These are phyloP conservation scores for Helicoverpa zea DNA, from an alignment of 1,140 invertebrate genomes.

Conservation along the genomic window DNA sequence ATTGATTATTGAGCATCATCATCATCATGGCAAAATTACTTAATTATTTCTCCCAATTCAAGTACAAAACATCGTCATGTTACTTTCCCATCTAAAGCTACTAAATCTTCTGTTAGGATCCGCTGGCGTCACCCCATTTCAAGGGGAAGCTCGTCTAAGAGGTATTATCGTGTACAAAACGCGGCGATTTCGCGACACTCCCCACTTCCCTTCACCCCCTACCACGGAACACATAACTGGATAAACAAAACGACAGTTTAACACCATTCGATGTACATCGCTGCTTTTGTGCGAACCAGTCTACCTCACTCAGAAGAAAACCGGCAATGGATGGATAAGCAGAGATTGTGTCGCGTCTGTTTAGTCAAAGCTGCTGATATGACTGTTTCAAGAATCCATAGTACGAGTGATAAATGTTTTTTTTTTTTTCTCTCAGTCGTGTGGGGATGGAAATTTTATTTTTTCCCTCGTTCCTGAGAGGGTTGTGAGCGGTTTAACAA, in stretches of 20 bases:
- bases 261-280: neutral
- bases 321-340: neutral
- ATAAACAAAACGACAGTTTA: neutral
- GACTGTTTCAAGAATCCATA: conserved; percentile 39
- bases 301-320: neutral
- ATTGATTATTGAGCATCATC: too few species aligned
- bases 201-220: conserved; percentile 1
- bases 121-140: conserved; percentile 13
- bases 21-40: too few species aligned
- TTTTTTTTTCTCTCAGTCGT: conserved; percentile 34
- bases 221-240: neutral
- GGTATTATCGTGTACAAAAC: conserved; percentile 54
- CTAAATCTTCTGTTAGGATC: neutral
- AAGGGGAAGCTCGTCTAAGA: conserved; percentile 41
- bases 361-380: conserved; percentile 32
- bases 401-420: conserved; percentile 45
- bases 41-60: too few species aligned
- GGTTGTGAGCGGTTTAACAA: conserved; percentile 18
- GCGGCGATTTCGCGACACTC: conserved; percentile 51
- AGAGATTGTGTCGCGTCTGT: neutral
- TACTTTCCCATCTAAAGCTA: neutral
- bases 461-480: conserved; percentile 17
- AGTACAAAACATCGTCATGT: too few species aligned
- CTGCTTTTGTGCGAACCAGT: neutral
- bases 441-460: conserved; percentile 8